phyloP scores from a whole-genome alignment of 35 echinoderm and acorn worm species.

The Apostichopus parvimensis region DNA sequence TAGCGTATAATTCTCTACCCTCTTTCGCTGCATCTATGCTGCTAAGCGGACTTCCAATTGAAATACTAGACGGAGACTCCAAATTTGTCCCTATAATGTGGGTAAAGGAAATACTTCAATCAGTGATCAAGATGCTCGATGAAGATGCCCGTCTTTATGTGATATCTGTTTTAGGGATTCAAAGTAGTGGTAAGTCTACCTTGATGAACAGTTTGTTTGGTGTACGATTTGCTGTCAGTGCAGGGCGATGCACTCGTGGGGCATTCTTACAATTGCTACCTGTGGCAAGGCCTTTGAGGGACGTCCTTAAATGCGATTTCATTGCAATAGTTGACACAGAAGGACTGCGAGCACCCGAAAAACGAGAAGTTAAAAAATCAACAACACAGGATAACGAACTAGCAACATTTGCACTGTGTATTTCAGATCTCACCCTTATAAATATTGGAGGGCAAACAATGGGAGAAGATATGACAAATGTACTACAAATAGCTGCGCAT shows the following conservation, averaged over 20 bases:
- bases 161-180: conserved; percentile 46
- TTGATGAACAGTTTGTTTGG: conserved; percentile 47
- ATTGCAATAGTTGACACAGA: conserved; percentile 47
- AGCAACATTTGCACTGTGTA: conserved; percentile 24
- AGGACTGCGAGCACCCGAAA: conserved; percentile 28
- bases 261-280: conserved; percentile 36
- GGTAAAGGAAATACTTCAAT: background rate
- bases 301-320: conserved; percentile 7
- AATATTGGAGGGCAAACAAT: no score
- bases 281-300: background rate
- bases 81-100: conserved; percentile 1
- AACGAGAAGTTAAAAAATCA: background rate
- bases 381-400: conserved; percentile 38
- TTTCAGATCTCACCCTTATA: conserved; percentile 9
- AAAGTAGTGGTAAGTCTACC: conserved; percentile 60
- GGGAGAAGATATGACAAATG: background rate
- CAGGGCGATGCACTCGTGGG: conserved; percentile 43
- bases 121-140: background rate
- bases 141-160: background rate
- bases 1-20: background rate
- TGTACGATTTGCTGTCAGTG: conserved; percentile 47
- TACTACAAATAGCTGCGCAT: no score
- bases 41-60: conserved; percentile 15
- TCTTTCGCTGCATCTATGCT: conserved; percentile 16
- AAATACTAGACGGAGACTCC: conserved; percentile 32